Evolutionary conservation across 2,888 invertebrate genomes (phyloP).

Genomic region (Melanostoma mellinum): DNA sequence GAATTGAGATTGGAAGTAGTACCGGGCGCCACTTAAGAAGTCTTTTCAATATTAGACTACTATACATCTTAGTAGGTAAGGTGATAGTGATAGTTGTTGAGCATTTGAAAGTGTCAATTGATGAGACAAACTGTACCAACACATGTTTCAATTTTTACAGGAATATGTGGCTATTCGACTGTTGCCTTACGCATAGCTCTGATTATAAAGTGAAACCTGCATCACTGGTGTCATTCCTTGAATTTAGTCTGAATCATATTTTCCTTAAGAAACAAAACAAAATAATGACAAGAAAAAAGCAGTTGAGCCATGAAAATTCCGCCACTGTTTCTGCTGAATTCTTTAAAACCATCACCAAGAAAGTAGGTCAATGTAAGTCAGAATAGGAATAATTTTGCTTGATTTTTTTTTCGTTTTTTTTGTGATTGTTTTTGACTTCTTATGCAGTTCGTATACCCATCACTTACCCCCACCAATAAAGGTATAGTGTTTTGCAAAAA

Average conservation of each 20-base stretch:
- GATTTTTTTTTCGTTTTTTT: conserved; percentile 17
- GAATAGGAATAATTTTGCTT: conserved; percentile 30
- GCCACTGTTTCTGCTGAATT: conserved; percentile 33
- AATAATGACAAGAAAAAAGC: conserved; percentile 3
- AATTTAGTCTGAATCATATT: conserved; percentile 35
- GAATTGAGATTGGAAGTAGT: too few species aligned
- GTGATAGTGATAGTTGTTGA: too few species aligned
- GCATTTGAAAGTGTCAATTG: too few species aligned
- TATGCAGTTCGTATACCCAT: conserved; percentile 7
- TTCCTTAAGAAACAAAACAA: conserved; percentile 6
- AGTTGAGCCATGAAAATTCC: conserved; percentile 56
- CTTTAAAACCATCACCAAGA: conserved; percentile 48
- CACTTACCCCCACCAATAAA: conserved; percentile 2
- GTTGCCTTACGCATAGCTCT: too few species aligned
- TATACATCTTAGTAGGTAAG: too few species aligned
- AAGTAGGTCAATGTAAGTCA: conserved; percentile 61
- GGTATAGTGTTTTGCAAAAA: conserved; percentile 9
- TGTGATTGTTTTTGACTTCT: conserved; percentile 10
- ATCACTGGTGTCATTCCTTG: conserved; percentile 41
- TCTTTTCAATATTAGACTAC: too few species aligned
- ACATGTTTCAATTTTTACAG: too few species aligned
- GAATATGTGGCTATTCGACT: too few species aligned
- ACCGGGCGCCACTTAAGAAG: too few species aligned
- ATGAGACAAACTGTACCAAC: too few species aligned
- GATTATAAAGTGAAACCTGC: conserved; percentile 18